Percentiles rank a stretch among this genome's conserved stretches.
Evolutionary conservation across 2,888 invertebrate genomes (phyloP).

Genomic region (Tethea ocularis): DNA sequence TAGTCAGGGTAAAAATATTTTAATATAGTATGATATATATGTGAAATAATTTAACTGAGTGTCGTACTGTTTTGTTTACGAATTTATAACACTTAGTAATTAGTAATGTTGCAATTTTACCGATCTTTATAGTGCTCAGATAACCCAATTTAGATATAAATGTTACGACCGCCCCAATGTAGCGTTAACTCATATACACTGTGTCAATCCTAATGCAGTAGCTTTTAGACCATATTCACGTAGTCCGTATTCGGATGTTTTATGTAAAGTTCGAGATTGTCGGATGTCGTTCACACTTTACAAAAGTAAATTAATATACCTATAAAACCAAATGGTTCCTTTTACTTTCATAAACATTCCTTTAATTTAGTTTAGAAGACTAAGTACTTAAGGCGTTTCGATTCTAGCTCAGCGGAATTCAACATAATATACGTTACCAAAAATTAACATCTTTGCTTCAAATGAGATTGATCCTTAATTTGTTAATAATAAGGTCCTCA

Average conservation of each 20-base stretch:
- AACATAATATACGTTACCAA: too few relatives aligned
- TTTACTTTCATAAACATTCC: background rate
- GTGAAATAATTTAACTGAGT: background rate
- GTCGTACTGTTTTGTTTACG: constrained; percentile 7
- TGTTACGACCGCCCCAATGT: constrained; percentile 52
- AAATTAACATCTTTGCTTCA: too few relatives aligned
- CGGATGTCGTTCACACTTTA: constrained; percentile 31
- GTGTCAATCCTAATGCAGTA: constrained; percentile 14
- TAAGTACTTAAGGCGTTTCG: too few relatives aligned
- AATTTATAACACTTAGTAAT: background rate
- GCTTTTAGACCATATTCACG: constrained; percentile 30
- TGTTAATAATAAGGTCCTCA: too few relatives aligned
- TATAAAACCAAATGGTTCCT: background rate
- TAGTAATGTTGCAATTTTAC: background rate
- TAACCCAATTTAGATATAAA: constrained; percentile 21
- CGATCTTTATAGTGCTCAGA: constrained; percentile 14
- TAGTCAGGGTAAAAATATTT: constrained; percentile 43
- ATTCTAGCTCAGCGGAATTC: too few relatives aligned
- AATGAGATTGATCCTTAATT: too few relatives aligned
- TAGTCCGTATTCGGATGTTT: constrained; percentile 54
- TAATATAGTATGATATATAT: constrained; percentile 6
- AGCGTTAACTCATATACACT: constrained; percentile 32
- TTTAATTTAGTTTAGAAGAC: too few relatives aligned
- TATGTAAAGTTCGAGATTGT: constrained; percentile 21
- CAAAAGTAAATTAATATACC: constrained; percentile 12